Evolutionary conservation across 1,140 invertebrate species (phyloP).

Genomic region (Paraescarpia echinospica): DNA sequence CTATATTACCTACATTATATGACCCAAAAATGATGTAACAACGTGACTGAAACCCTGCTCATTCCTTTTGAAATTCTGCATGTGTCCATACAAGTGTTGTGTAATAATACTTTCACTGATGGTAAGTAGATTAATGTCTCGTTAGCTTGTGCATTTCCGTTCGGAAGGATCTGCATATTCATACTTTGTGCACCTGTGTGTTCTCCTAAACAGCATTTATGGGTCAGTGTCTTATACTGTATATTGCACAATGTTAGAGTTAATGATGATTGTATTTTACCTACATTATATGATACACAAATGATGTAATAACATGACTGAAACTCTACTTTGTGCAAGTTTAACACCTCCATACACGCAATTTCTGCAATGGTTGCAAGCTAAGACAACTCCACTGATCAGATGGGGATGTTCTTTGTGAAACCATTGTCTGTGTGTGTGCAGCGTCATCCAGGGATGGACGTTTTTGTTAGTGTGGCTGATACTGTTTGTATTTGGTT

Average conservation of each 20-base stretch:
- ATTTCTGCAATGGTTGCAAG: too few relatives aligned
- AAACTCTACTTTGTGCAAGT: neutral
- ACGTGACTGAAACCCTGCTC: neutral
- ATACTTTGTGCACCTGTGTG: too few relatives aligned
- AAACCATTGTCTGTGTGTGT: too few relatives aligned
- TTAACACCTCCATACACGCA: neutral
- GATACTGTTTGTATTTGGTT: neutral
- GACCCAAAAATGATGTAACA: conserved; percentile 23
- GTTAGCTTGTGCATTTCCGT: neutral
- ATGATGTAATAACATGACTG: neutral
- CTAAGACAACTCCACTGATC: too few relatives aligned
- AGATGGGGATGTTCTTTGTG: too few relatives aligned
- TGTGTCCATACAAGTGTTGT: neutral
- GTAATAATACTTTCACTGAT: neutral
- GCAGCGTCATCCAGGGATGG: too few relatives aligned
- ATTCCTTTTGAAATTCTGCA: neutral
- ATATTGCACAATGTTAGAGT: neutral
- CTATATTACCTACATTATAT: conserved; percentile 40
- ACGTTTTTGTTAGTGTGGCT: neutral
- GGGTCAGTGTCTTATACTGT: neutral
- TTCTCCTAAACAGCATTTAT: neutral
- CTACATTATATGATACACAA: neutral
- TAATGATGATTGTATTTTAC: neutral
- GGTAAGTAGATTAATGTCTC: neutral
- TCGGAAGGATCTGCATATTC: neutral